Evolutionary conservation across 2,797 vertebrate genomes (phyloP).

Genomic region (Hippocampus kuda): DNA sequence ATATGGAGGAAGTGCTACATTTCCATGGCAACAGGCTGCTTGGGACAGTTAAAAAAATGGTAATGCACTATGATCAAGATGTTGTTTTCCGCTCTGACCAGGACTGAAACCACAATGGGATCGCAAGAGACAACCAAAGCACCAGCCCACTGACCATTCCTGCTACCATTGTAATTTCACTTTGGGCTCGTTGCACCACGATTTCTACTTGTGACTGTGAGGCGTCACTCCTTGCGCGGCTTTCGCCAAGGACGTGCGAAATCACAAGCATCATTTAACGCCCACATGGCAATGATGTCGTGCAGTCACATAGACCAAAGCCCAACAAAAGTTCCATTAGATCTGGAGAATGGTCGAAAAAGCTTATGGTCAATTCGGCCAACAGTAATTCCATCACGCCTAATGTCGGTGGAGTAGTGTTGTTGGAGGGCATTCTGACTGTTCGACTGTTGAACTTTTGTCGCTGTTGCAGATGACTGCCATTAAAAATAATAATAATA

Average conservation of each 20-base stretch:
- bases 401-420: background rate
- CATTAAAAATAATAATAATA: background rate
- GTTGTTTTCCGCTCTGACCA: conserved; percentile 8
- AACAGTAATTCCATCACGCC: background rate
- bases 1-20: background rate
- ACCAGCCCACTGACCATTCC: conserved; percentile 30
- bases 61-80: background rate
- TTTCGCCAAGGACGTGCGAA: conserved; percentile 23
- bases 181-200: background rate
- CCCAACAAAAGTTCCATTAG: background rate
- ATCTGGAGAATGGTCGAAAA: background rate
- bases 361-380: background rate
- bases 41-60: background rate
- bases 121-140: conserved; percentile 27
- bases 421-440: background rate
- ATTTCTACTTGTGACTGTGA: conserved; percentile 9
- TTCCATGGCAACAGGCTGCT: background rate
- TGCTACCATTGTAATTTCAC: conserved; percentile 8
- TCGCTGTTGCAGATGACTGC: background rate
- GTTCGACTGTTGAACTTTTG: too few species aligned
- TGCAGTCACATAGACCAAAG: background rate
- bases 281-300: conserved; percentile 13
- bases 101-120: conserved; percentile 22
- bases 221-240: conserved; percentile 6
- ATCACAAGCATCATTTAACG: conserved; percentile 21